Evolutionary conservation across 2,888 invertebrate species (phyloP), one percentile per base, ranked within the genome.

Genomic region (Leptura quadrifasciata): DNA sequence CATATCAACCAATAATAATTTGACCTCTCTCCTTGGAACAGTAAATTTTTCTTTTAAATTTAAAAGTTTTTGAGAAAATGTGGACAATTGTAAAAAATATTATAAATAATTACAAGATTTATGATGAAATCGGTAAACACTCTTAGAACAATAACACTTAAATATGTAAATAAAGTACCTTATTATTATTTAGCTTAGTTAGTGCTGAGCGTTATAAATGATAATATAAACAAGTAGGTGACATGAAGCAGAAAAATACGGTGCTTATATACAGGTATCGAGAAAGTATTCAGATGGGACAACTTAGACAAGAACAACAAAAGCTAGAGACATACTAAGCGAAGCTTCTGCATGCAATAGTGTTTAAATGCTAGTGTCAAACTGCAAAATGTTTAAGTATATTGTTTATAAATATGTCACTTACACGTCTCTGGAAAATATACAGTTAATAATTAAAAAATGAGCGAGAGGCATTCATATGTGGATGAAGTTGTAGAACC

Each of bases 301-400:
- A 73, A n/a, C 15, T 63, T 69, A 39, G 35, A 64, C 35, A 47
- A 72, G 69, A 76, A 77, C 73, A 75, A 76, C 73, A 79, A 72
- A 81, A 82, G 79, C 79, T 54, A 58, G 68, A 78, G 68, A 74
- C 57, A 72, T 81, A 77, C 77, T 76, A 82, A 81, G 81, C 81
- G 72, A 82, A 81, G 79, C 79, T 39, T 79, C 63, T 68, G 68
- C 72, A 76, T 79, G 75, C 79, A 77, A 63, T 65, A 72, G 76
- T 78, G 78, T 80, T 74, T 65, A 74, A 61, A 75, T 78, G 78
- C 78, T 72, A 74, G 80, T 80, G 79, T 82, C 55, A 75, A 78
- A 80, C 69, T 82, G 80, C 81, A 77, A 75, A 74, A 74, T 79
- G 75, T 79, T 76, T 75, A 60, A 63, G 75, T 77, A 72, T 67